These are phyloP conservation scores for Trachops cirrhosus DNA, from an alignment of 2,797 vertebrate species.

Conservation along the genomic window DNA sequence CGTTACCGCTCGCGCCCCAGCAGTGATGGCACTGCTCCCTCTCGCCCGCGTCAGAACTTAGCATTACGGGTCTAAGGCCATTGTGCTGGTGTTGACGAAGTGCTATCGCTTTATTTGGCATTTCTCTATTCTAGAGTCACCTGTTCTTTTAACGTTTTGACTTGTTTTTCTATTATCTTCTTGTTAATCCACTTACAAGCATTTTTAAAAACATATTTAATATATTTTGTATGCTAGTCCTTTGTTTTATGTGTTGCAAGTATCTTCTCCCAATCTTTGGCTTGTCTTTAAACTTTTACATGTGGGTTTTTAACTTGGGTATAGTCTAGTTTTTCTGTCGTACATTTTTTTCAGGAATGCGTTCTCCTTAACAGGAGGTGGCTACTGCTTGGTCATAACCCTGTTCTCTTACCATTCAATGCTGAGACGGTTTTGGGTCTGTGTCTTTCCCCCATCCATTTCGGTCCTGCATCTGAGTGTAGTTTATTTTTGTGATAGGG, in stretches of 20 bases:
- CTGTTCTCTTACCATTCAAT: not conserved
- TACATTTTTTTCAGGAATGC: not conserved
- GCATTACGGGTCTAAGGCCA: not conserved
- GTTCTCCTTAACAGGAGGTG: constrained; percentile 14
- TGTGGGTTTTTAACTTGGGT: not conserved
- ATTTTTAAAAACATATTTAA: not conserved
- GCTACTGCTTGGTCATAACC: not conserved
- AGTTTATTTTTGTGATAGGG: not conserved
- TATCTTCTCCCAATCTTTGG: not conserved
- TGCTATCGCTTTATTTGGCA: not conserved
- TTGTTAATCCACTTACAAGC: not conserved
- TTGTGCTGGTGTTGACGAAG: not conserved
- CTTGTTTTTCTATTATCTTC: not conserved
- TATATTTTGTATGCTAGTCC: not conserved
- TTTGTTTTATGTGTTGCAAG: constrained; percentile 30
- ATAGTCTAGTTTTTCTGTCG: not conserved
- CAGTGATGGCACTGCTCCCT: not conserved
- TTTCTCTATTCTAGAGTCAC: not conserved
- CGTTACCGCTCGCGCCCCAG: not conserved
- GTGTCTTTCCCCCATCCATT: not conserved
- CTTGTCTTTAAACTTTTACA: constrained; percentile 19
- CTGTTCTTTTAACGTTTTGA: not conserved
- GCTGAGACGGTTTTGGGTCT: not conserved
- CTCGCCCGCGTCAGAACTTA: not conserved
- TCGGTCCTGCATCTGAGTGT: not conserved